These are phyloP conservation scores for Porites lutea DNA, from an alignment of 64 coral and sea anemone species.

Conservation along the genomic window DNA sequence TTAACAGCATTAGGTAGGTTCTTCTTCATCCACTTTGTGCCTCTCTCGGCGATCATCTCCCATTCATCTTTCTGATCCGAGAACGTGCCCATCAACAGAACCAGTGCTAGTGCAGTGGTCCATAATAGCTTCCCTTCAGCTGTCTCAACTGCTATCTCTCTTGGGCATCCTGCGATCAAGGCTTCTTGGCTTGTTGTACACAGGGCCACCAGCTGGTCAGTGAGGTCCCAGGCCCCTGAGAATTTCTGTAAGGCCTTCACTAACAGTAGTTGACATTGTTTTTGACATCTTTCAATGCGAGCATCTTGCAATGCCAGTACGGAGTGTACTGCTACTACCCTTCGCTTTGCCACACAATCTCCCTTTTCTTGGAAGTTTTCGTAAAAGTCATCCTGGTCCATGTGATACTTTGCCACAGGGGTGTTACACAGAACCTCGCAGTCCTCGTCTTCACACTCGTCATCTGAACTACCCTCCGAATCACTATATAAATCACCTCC, in stretches of 20 bases:
- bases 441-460: no score
- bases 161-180: neutral
- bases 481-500: no score
- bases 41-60: conserved; percentile 71
- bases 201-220: conserved; percentile 28
- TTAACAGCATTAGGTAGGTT: neutral
- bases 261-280: neutral
- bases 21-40: conserved; percentile 55
- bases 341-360: no score
- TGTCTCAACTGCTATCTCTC: conserved; percentile 21
- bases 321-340: no score
- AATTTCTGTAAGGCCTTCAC: conserved; percentile 42
- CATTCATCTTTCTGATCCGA: conserved; percentile 61
- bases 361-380: no score
- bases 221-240: conserved; percentile 62
- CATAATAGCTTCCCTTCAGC: conserved; percentile 34
- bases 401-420: no score
- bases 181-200: neutral
- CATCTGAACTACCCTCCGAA: no score
- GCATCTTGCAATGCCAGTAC: neutral
- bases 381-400: no score
- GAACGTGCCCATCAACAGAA: conserved; percentile 53
- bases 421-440: no score
- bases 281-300: no score
- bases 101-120: conserved; percentile 81